phyloP scores from a whole-genome alignment of 2,113 vertebrate species.

The Xiphophorus couchianus region DNA sequence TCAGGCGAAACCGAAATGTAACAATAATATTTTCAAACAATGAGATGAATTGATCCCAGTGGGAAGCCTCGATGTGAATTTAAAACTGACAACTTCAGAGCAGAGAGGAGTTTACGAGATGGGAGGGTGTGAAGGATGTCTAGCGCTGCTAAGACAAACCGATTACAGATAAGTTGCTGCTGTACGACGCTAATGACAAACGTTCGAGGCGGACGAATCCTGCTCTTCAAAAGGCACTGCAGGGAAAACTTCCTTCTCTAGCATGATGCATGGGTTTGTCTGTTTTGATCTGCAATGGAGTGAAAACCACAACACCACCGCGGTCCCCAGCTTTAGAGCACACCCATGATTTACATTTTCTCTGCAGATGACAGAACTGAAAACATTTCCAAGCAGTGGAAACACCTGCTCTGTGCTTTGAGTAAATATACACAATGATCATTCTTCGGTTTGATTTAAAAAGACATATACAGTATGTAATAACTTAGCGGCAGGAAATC shows the following conservation, averaged over 20 bases:
- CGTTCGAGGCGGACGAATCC: not conserved
- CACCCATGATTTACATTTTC: conserved; percentile 18
- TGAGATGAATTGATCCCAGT: not conserved
- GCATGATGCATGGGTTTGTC: conserved; percentile 3
- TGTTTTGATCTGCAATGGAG: conserved; percentile 12
- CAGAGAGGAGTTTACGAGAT: not conserved
- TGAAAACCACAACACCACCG: conserved; percentile 22
- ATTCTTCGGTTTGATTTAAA: not conserved
- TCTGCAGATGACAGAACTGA: conserved; percentile 6
- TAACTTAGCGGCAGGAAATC: not conserved
- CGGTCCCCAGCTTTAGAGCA: not conserved
- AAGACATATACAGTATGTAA: not conserved
- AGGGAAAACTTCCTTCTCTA: conserved; percentile 7
- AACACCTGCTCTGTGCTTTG: conserved; percentile 5
- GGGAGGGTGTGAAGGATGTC: not conserved
- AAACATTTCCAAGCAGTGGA: conserved; percentile 10
- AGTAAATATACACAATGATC: not conserved
- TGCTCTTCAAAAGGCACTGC: not conserved
- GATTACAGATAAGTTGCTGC: not conserved
- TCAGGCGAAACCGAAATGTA: not conserved
- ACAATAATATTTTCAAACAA: not conserved
- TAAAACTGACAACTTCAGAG: not conserved
- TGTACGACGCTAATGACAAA: not conserved
- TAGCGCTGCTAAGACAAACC: not conserved
- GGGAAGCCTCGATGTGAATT: not conserved